phyloP scores from a whole-genome alignment of 2,797 vertebrate genomes.

The Karalla daura region DNA sequence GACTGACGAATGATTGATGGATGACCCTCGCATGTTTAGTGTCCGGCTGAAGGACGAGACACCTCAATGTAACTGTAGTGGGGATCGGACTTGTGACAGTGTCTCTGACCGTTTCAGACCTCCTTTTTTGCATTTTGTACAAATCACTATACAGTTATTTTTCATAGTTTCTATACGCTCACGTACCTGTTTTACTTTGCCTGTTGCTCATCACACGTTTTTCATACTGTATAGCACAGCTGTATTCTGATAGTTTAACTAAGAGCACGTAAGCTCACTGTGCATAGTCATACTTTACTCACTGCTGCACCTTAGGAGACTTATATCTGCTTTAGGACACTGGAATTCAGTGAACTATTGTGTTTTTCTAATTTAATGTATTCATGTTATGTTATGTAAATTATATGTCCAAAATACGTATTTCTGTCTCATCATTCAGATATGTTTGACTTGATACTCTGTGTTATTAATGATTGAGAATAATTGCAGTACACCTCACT shows the following conservation, averaged over 20 bases:
- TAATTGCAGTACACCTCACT: constrained; percentile 53
- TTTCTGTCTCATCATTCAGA: constrained; percentile 38
- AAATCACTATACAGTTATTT: constrained; percentile 40
- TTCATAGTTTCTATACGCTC: constrained; percentile 32
- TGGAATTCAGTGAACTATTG: constrained; percentile 58
- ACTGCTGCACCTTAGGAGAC: constrained; percentile 77
- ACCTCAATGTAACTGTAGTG: not conserved
- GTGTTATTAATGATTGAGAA: constrained; percentile 34
- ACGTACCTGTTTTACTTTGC: constrained; percentile 42
- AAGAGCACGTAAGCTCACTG: constrained; percentile 60
- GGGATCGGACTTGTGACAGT: not conserved
- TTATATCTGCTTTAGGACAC: constrained; percentile 59
- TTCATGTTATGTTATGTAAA: constrained; percentile 54
- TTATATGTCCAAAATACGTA: constrained; percentile 25
- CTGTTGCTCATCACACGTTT: constrained; percentile 50
- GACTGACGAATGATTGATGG: no score
- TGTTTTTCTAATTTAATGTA: constrained; percentile 38
- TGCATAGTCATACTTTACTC: constrained; percentile 62
- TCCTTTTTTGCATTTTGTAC: constrained; percentile 37
- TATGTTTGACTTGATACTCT: constrained; percentile 44
- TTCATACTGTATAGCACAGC: constrained; percentile 47
- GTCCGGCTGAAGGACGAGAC: constrained; percentile 14
- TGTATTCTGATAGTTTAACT: constrained; percentile 52
- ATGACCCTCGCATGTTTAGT: no score
- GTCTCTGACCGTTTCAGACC: constrained; percentile 42